phyloP scores from a whole-genome alignment of 2,888 invertebrate genomes.

The Meiosimyza platycephala region DNA sequence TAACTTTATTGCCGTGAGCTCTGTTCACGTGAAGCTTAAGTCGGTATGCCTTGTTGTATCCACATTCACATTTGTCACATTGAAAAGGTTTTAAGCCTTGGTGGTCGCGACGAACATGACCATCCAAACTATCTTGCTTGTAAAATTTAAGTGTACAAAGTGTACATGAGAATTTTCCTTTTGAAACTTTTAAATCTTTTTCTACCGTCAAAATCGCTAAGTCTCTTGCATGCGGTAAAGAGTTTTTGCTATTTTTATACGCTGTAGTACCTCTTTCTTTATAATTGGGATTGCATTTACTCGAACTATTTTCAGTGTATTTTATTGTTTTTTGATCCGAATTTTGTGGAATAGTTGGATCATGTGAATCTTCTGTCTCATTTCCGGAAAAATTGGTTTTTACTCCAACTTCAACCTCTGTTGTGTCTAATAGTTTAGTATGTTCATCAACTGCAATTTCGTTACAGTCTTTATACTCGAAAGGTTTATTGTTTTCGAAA shows the following conservation, averaged over 20 bases:
- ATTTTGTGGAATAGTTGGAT: background rate
- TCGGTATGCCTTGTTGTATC: constrained; percentile 41
- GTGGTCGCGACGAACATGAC: constrained; percentile 33
- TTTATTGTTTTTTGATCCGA: background rate
- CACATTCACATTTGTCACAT: constrained; percentile 36
- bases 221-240: background rate
- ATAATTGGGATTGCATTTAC: background rate
- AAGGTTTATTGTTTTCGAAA: background rate
- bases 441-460: background rate
- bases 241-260: background rate
- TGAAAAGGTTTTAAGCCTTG: constrained; percentile 39
- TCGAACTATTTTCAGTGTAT: background rate
- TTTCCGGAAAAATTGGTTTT: background rate
- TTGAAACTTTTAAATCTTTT: too few relatives aligned
- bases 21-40: constrained; percentile 45
- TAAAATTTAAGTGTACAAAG: constrained; percentile 45
- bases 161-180: constrained; percentile 45
- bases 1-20: constrained; percentile 44
- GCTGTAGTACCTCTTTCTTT: constrained; percentile 18
- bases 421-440: background rate
- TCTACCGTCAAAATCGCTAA: too few relatives aligned
- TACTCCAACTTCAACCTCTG: background rate
- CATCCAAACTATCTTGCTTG: constrained; percentile 41
- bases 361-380: background rate
- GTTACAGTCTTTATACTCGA: constrained; percentile 12